Evolutionary conservation across 2,113 vertebrate species (phyloP).

Genomic region (Fulmarus glacialis): DNA sequence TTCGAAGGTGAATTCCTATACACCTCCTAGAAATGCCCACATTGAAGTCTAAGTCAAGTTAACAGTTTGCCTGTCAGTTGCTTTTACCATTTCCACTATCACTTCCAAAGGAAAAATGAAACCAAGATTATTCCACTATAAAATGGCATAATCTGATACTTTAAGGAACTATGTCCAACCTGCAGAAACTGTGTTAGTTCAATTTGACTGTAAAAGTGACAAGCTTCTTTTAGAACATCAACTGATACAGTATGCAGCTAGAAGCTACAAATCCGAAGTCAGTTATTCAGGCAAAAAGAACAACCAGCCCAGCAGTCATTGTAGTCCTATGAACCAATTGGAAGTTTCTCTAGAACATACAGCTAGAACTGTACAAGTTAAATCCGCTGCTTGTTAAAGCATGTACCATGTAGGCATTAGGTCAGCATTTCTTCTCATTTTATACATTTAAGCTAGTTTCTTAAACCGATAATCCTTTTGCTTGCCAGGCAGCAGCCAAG

Average conservation of each 20-base stretch:
- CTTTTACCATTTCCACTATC: not conserved
- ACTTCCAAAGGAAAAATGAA: not conserved
- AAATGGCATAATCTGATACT: not conserved
- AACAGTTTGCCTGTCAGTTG: not conserved
- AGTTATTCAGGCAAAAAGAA: not conserved
- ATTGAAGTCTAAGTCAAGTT: rapidly evolving
- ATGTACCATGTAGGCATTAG: rapidly evolving
- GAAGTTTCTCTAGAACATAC: not conserved
- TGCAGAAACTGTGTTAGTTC: not conserved
- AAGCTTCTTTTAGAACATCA: not conserved
- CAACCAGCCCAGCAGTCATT: not conserved
- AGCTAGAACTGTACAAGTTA: not conserved
- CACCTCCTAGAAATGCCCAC: not conserved
- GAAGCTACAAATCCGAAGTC: not conserved
- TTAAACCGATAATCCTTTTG: not conserved
- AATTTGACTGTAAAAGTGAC: rapidly evolving
- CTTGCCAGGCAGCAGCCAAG: not conserved
- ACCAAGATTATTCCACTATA: not conserved
- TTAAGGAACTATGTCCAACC: not conserved
- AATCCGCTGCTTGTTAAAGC: not conserved
- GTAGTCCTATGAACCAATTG: not conserved
- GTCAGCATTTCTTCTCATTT: not conserved
- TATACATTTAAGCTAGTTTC: not conserved
- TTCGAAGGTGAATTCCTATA: not conserved
- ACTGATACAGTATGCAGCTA: rapidly evolving